Percentiles rank a stretch among this genome's conserved stretches.
phyloP scores from a whole-genome alignment of 2,113 vertebrate genomes.

The Colaptes auratus region DNA sequence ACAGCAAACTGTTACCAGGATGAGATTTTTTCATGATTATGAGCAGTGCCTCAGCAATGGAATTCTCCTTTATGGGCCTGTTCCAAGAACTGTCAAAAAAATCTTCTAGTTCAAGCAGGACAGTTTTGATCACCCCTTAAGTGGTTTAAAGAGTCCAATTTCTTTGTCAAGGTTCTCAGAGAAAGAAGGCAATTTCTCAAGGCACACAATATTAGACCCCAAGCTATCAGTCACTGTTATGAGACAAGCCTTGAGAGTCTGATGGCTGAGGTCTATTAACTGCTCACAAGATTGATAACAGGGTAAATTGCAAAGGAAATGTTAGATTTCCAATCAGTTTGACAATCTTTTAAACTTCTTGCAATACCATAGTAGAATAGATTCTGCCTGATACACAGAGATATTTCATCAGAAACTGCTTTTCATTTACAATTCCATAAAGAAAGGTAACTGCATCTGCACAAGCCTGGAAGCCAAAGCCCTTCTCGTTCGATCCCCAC shows the following conservation, averaged over 20 bases:
- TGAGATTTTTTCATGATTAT: conserved; percentile 34
- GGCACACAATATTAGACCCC: conserved; percentile 19
- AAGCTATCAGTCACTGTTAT: conserved; percentile 57
- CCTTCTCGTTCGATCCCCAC: not conserved
- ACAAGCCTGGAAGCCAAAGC: not conserved
- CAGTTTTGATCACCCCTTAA: conserved; percentile 58
- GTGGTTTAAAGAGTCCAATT: conserved; percentile 70
- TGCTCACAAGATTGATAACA: conserved; percentile 63
- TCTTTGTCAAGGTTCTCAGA: conserved; percentile 72
- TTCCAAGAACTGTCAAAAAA: conserved; percentile 39
- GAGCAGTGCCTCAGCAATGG: not conserved
- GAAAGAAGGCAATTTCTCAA: conserved; percentile 62
- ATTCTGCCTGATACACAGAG: not conserved
- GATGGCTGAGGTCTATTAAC: conserved; percentile 68
- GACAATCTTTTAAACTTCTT: conserved; percentile 37
- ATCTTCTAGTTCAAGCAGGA: conserved; percentile 31
- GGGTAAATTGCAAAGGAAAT: conserved; percentile 33
- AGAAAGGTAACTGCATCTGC: not conserved
- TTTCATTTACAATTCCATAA: not conserved
- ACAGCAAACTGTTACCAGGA: not conserved
- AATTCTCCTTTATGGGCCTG: conserved; percentile 44
- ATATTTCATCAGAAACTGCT: not conserved
- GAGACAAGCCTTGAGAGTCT: conserved; percentile 64
- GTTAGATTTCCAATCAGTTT: conserved; percentile 30
- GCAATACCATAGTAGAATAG: not conserved